A percentile compares a stretch with the other conserved stretches of the same genome.
phyloP scores from a whole-genome alignment of 2,113 vertebrate genomes.

The Pygathrix nemaeus region DNA sequence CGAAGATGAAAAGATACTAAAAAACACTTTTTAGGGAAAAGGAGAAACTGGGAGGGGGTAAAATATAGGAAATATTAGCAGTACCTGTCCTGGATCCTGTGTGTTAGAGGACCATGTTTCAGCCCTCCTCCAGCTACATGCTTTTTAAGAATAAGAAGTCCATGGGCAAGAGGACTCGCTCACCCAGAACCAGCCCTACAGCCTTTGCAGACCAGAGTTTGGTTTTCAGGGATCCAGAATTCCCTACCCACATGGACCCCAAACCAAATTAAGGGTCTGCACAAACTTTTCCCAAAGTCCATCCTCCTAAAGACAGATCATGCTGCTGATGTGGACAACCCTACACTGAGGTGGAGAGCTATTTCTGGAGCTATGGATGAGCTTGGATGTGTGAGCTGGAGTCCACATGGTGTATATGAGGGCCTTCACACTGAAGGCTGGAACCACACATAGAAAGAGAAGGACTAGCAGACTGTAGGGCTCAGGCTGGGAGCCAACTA shows the following conservation, averaged over 20 bases:
- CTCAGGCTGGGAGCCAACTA: background rate
- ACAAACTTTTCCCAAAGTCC: background rate
- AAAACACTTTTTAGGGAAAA: background rate
- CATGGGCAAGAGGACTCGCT: background rate
- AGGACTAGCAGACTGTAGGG: background rate
- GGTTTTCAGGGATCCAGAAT: background rate
- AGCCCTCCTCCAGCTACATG: background rate
- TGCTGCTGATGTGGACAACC: too few relatives aligned
- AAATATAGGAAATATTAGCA: accelerated
- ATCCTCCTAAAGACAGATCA: background rate
- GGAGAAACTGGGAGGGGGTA: background rate
- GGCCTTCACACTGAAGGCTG: background rate
- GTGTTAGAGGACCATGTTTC: background rate
- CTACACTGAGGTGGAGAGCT: background rate
- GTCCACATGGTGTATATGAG: too few relatives aligned
- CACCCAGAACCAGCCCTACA: accelerated
- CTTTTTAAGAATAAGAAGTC: background rate
- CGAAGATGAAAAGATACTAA: background rate
- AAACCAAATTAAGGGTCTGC: background rate
- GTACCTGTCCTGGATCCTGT: background rate
- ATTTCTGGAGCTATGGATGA: background rate
- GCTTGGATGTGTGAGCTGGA: background rate
- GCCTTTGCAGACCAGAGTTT: background rate
- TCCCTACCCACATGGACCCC: background rate
- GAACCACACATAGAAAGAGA: background rate